These are phyloP conservation scores for Heliconius erato DNA, from an alignment of 2,888 invertebrate species.

Conservation along the genomic window DNA sequence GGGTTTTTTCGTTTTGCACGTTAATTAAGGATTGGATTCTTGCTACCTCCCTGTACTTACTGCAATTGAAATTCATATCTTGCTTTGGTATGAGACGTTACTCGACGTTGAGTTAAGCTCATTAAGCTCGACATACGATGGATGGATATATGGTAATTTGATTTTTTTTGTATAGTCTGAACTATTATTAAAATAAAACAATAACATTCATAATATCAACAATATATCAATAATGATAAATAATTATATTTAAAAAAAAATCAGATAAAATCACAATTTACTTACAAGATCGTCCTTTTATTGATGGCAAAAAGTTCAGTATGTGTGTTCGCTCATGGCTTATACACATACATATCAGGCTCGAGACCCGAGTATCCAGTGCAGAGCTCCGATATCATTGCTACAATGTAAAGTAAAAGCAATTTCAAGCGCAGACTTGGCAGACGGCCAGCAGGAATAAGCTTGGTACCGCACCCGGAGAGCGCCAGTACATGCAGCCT, in stretches of 20 bases:
- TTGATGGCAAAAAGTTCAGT: slow-evolving; percentile 48
- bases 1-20: slow-evolving; percentile 48
- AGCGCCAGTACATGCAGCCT: slow-evolving; percentile 73
- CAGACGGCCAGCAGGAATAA: slow-evolving; percentile 81
- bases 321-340: slow-evolving; percentile 56
- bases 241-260: background rate
- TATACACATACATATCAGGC: slow-evolving; percentile 61
- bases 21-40: slow-evolving; percentile 43
- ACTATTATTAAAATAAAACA: no score
- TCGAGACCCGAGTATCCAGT: slow-evolving; percentile 65
- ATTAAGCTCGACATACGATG: background rate
- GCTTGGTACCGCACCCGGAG: slow-evolving; percentile 77
- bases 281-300: slow-evolving; percentile 40
- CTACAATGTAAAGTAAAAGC: slow-evolving; percentile 79
- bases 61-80: slow-evolving; percentile 31
- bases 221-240: background rate
- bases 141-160: background rate
- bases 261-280: slow-evolving; percentile 39
- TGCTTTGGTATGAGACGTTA: slow-evolving; percentile 5
- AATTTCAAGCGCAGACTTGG: slow-evolving; percentile 79
- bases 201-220: no score
- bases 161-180: background rate
- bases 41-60: slow-evolving; percentile 20
- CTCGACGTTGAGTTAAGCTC: background rate
- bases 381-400: slow-evolving; percentile 75